These are phyloP conservation scores for Rhinichthys klamathensis DNA, from an alignment of 2,113 vertebrate genomes.

Conservation along the genomic window DNA sequence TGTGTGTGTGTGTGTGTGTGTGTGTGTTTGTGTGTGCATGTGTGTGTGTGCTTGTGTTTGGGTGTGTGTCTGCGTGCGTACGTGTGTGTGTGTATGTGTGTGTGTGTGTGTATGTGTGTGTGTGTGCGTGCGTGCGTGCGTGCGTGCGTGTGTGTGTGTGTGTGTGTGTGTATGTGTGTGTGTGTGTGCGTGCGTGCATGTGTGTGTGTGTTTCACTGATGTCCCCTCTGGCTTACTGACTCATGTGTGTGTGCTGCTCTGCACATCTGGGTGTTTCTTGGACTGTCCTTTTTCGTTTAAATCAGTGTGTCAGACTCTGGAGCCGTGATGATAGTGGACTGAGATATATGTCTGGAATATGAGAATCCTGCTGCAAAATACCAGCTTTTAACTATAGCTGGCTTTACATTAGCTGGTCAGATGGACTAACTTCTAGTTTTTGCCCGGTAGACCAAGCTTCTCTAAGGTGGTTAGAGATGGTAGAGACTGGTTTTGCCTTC, in stretches of 20 bases:
- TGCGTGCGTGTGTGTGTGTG: background rate
- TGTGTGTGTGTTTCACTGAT: constrained; percentile 23
- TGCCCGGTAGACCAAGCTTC: background rate
- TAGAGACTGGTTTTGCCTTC: background rate
- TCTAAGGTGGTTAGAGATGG: background rate
- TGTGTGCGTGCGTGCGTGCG: background rate
- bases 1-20: constrained; percentile 19
- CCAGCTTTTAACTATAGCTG: background rate
- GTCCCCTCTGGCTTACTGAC: constrained; percentile 46
- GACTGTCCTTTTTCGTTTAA: constrained; percentile 33
- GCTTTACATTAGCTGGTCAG: background rate
- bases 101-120: constrained; percentile 19
- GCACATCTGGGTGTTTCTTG: constrained; percentile 2
- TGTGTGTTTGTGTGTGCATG: background rate
- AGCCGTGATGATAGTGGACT: background rate
- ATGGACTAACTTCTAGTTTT: background rate
- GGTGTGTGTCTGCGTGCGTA: no score
- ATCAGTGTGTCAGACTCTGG: constrained; percentile 13
- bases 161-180: constrained; percentile 21
- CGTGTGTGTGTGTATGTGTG: constrained; percentile 3
- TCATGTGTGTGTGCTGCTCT: constrained; percentile 35
- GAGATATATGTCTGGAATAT: constrained; percentile 9
- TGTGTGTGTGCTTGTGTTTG: constrained; percentile 19
- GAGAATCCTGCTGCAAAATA: background rate
- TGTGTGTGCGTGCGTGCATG: background rate